Conservation (phyloP, 2,113 vertebrate species). For the Eptesicus fuscus region DNA sequence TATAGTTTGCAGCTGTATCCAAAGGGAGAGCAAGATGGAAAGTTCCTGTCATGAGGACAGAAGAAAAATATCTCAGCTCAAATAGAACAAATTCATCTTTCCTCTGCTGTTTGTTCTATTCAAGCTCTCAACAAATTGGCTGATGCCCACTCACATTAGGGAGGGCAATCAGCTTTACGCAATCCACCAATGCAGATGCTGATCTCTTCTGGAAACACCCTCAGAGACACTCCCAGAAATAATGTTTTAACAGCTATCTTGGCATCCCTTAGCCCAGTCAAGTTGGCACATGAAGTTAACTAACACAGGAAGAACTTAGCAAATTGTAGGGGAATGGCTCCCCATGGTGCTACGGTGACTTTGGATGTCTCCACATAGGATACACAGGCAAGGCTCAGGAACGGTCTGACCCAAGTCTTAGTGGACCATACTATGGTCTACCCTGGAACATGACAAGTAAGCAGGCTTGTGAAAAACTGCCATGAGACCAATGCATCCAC, state of each 20-base stretch:
- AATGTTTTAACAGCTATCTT: not conserved
- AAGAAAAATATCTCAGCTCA: not conserved
- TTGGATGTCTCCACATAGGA: not conserved
- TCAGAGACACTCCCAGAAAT: not conserved
- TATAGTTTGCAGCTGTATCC: not conserved
- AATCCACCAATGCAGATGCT: not conserved
- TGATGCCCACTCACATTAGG: not conserved
- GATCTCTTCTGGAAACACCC: not conserved
- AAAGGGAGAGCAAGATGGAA: not conserved
- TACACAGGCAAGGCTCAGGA: not conserved
- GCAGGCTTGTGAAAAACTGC: not conserved
- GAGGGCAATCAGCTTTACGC: not conserved
- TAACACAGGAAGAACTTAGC: not conserved
- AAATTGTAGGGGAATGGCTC: not conserved
- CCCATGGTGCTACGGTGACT: rapidly evolving
- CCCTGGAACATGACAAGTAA: not conserved
- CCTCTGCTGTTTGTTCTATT: not conserved
- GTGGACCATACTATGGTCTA: not conserved
- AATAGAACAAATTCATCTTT: not conserved
- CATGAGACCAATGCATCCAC: not conserved
- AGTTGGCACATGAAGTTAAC: not conserved
- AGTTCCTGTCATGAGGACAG: not conserved
- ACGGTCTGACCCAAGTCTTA: not conserved
- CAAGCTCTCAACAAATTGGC: not conserved
- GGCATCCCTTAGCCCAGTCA: not conserved